A percentile compares a stretch with the other conserved stretches of the same genome.
These are phyloP conservation scores for Helogale parvula DNA, from an alignment of 2,113 vertebrate genomes.

Conservation along the genomic window DNA sequence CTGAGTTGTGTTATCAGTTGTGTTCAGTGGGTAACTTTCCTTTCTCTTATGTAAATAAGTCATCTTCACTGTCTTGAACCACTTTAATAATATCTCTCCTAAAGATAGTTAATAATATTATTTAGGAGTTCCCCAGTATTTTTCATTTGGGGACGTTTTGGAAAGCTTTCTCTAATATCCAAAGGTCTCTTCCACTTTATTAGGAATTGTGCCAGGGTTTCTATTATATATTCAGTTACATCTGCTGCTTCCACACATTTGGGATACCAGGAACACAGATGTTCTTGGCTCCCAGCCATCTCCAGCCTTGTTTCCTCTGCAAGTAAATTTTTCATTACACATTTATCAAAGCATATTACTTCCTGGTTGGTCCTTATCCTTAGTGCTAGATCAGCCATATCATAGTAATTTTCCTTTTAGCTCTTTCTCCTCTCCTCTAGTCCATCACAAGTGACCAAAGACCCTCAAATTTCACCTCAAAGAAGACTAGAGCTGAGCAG, in stretches of 20 bases:
- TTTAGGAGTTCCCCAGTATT: not conserved
- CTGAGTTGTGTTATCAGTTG: not conserved
- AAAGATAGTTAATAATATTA: constrained; percentile 33
- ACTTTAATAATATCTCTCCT: constrained; percentile 16
- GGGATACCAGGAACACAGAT: constrained; percentile 71
- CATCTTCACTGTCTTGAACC: not conserved
- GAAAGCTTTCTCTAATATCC: constrained; percentile 37
- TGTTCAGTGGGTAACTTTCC: not conserved
- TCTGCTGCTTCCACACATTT: constrained; percentile 65
- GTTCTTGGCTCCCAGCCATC: constrained; percentile 71
- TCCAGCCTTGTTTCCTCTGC: constrained; percentile 63
- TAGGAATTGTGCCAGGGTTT: constrained; percentile 60
- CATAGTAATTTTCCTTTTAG: not conserved
- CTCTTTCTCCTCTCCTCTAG: not conserved
- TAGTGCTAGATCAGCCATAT: not conserved
- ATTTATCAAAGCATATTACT: constrained; percentile 57
- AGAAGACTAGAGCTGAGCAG: not conserved
- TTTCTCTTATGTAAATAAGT: not conserved
- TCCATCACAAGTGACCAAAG: not conserved
- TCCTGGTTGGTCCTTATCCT: constrained; percentile 29
- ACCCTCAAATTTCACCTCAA: not conserved
- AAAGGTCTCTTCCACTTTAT: not conserved
- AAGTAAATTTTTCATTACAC: constrained; percentile 67
- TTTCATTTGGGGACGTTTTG: not conserved
- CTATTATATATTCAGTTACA: constrained; percentile 62